These are phyloP conservation scores for Apteryx mantelli DNA, from an alignment of 2,113 vertebrate species.

Conservation along the genomic window DNA sequence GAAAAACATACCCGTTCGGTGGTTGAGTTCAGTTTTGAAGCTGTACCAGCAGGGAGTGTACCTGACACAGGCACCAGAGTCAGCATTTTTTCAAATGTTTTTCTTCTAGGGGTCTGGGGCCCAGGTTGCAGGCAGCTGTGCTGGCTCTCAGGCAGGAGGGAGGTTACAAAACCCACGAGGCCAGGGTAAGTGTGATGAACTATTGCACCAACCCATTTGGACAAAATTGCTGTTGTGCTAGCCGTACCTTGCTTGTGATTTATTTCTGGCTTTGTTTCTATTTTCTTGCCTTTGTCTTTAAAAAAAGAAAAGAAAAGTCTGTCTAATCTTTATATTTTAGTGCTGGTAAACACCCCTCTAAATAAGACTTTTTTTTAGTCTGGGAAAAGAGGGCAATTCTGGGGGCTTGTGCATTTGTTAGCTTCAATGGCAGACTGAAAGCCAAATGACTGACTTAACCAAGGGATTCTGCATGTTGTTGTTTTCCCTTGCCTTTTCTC, in stretches of 20 bases:
- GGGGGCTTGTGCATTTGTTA: not conserved
- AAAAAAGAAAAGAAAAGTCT: not conserved
- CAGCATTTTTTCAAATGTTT: not conserved
- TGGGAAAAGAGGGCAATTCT: not conserved
- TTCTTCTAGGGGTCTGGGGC: not conserved
- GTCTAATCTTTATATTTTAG: not conserved
- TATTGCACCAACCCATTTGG: too few relatives aligned
- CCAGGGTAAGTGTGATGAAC: not conserved
- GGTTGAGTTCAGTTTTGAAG: not conserved
- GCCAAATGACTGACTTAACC: not conserved
- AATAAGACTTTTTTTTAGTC: not conserved
- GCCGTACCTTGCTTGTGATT: not conserved
- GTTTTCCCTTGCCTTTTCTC: not conserved
- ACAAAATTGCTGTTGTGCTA: too few relatives aligned
- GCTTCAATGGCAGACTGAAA: not conserved
- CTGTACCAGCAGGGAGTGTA: not conserved
- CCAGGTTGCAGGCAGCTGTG: not conserved
- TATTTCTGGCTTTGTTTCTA: not conserved
- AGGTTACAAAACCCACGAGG: not conserved
- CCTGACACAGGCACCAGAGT: not conserved
- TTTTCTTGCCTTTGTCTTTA: not conserved
- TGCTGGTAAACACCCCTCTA: not conserved
- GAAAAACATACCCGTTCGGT: not conserved
- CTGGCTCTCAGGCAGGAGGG: not conserved
- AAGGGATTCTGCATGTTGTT: rapidly evolving